Conservation (phyloP, 2,797 vertebrate genomes). For the Calcarius lapponicus region DNA sequence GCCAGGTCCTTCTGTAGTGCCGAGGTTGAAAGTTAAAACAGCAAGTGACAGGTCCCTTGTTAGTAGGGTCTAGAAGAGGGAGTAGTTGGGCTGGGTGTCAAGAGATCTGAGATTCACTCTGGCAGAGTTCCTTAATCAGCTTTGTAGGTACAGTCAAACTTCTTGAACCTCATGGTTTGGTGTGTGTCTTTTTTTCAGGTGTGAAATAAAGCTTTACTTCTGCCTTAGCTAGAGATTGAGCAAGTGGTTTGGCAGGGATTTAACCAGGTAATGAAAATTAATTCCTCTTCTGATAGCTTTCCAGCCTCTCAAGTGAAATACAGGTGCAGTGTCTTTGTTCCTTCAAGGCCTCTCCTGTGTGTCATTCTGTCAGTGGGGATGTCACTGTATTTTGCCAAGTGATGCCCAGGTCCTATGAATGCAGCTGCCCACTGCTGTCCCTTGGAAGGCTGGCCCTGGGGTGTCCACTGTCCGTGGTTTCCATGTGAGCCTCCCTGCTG, state of each 20-base stretch:
- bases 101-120: not conserved
- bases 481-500: rapidly evolving
- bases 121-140: not conserved
- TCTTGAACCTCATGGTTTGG: not conserved
- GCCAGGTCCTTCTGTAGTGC: not conserved
- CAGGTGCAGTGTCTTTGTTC: not conserved
- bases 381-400: rapidly evolving
- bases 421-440: not conserved
- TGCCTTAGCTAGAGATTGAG: not conserved
- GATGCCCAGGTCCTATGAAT: rapidly evolving
- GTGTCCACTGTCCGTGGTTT: not conserved
- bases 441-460: not conserved
- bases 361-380: not conserved
- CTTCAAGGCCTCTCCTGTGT: not conserved
- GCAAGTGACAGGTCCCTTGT: not conserved
- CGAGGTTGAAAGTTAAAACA: not conserved
- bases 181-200: not conserved
- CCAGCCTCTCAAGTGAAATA: not conserved
- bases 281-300: not conserved
- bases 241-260: not conserved
- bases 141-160: not conserved
- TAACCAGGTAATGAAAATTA: not conserved
- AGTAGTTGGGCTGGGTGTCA: not conserved
- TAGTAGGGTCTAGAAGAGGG: not conserved
- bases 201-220: not conserved